These are phyloP conservation scores for Chaetodon trifasciatus DNA, from an alignment of 2,797 vertebrate species.

Conservation along the genomic window DNA sequence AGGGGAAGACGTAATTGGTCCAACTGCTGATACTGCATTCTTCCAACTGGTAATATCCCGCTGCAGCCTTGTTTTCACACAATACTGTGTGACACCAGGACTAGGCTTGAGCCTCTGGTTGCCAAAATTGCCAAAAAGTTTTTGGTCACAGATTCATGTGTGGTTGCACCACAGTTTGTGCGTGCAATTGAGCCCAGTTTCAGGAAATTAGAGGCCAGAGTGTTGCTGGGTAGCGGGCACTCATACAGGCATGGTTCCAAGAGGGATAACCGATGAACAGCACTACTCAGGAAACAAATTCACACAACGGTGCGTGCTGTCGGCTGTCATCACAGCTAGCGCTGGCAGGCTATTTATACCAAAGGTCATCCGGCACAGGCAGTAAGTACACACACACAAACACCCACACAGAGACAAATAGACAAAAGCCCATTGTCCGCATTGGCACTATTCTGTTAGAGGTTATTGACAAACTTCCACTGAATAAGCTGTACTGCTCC, in stretches of 20 bases:
- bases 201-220: constrained; percentile 58
- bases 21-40: constrained; percentile 10
- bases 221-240: constrained; percentile 70
- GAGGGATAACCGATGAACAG: constrained; percentile 79
- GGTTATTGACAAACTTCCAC: constrained; percentile 82
- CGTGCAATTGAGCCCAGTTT: constrained; percentile 37
- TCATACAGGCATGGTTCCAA: constrained; percentile 74
- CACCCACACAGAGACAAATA: constrained; percentile 72
- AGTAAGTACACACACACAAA: constrained; percentile 75
- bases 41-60: neutral
- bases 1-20: constrained; percentile 10
- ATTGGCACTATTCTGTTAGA: constrained; percentile 76
- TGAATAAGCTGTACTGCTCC: constrained; percentile 61
- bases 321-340: constrained; percentile 85
- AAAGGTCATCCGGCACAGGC: constrained; percentile 80
- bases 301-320: constrained; percentile 83
- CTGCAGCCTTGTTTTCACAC: constrained; percentile 12
- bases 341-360: constrained; percentile 86
- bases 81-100: constrained; percentile 1
- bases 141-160: constrained; percentile 8
- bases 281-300: constrained; percentile 86
- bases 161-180: constrained; percentile 30
- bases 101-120: neutral
- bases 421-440: constrained; percentile 69
- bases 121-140: constrained; percentile 32